Evolutionary conservation across 2,113 vertebrate species (phyloP).

Genomic region (Naja naja): DNA sequence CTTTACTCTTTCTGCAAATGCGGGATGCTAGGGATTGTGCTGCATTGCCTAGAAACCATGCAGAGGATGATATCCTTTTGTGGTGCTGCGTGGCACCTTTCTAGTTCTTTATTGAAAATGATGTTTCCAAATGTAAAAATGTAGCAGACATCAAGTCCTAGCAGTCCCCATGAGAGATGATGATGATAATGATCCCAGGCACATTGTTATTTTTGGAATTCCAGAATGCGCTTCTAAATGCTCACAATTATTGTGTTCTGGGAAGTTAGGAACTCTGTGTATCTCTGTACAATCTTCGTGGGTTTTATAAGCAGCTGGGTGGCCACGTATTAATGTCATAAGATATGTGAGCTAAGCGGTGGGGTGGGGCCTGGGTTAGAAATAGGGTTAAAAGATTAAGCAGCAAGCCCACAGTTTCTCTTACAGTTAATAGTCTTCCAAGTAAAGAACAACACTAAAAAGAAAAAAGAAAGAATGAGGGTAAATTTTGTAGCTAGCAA

Average conservation of each 20-base stretch:
- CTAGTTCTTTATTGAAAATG: background rate
- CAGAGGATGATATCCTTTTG: background rate
- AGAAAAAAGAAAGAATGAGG: background rate
- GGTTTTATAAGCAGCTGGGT: background rate
- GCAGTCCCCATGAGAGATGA: background rate
- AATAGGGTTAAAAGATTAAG: background rate
- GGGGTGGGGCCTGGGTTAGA: background rate
- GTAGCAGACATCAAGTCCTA: background rate
- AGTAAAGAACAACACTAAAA: background rate
- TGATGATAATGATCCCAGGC: background rate
- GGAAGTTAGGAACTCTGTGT: background rate
- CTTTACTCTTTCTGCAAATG: background rate
- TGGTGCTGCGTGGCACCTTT: background rate
- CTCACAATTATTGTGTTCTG: background rate
- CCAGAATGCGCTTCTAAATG: background rate
- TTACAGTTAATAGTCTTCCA: background rate
- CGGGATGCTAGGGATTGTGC: background rate
- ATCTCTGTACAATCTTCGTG: background rate
- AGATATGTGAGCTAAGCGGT: background rate
- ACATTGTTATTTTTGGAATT: background rate
- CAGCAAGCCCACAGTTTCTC: background rate
- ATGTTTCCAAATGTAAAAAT: background rate
- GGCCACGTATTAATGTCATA: background rate
- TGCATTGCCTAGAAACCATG: background rate
- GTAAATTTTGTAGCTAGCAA: background rate